Base-by-base conservation (phyloP, 2,113 vertebrate genomes). In the pig (Sus scrofa) region DNA sequence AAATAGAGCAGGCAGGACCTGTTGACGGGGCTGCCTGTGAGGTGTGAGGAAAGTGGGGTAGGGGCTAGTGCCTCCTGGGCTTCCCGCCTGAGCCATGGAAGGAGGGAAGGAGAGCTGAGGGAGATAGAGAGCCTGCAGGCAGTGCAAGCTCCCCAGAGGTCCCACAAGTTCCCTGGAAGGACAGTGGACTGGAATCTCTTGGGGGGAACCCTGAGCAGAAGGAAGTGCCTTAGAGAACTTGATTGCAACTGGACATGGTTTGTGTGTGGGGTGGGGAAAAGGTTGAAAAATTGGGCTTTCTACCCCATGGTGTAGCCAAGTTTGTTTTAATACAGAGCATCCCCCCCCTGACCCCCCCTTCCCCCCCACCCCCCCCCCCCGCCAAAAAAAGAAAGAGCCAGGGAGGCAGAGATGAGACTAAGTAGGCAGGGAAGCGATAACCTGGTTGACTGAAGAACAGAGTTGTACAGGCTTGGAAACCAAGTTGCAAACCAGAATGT, bases 51-150 rank as follows among this genome's bases (percentile, higher is more conserved):
- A 6, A 37, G 44, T 6, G 26, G 26, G 50, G 52, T 37, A 15
- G 11, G 39, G 12, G 5, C 0, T 0, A 15, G 9, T 22, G 30
- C 58, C 56, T 73, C 15, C 30, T 7, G 32, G 20, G 52, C 9
- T 58, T 60, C n/a, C 7, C 8, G 2, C 22, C 37, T 52, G 32
- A 62, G 44, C n/a, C 13, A 19, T 22, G 56, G 20, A 34, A 77
- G n/a, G 26, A 68, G 52, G 44, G 70, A 26, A 0, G 18, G 74
- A n/a, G 58, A 26, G 0, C 34, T 27, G 0, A 54, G 50, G 52
- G 50, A 26, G 22, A 44, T 9, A 24, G 60, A 39, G 10, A 54
- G 67, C 24, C 26, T 85, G 32, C 24, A 26, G 27, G 54, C 7
- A 37, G 14, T 34, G 50, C 3, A 6, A 13, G 34, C 73, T 20